These are phyloP conservation scores for Equus przewalskii DNA, from an alignment of 2,113 vertebrate genomes.

Conservation along the genomic window DNA sequence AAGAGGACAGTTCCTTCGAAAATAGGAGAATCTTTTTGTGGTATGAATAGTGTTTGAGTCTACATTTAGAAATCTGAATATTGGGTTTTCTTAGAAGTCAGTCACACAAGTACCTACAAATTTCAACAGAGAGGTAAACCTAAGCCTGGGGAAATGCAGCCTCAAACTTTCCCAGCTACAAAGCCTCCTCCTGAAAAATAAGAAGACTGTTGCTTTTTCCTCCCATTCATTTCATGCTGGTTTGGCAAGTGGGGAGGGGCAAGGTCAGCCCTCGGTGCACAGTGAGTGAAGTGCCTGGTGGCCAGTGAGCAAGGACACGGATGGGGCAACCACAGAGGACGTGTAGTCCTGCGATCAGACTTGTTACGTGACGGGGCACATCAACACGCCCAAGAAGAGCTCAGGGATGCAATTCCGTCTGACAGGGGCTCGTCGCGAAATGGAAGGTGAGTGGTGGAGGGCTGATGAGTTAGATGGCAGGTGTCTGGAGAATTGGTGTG, in stretches of 20 bases:
- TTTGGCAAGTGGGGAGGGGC: background rate
- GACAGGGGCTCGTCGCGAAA: background rate
- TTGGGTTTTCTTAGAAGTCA: background rate
- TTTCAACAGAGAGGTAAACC: background rate
- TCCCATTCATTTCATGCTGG: background rate
- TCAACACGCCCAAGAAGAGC: rapidly evolving
- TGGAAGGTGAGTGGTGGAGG: background rate
- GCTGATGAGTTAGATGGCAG: background rate
- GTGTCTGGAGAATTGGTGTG: background rate
- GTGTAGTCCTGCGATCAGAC: rapidly evolving
- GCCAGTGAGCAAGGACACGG: background rate
- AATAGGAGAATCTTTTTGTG: background rate
- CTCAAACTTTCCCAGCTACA: background rate
- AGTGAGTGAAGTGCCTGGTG: background rate
- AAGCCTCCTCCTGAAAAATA: background rate
- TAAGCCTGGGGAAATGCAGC: background rate
- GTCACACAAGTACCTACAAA: background rate
- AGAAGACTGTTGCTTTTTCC: background rate
- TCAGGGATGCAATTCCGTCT: background rate
- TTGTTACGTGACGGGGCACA: too few species aligned
- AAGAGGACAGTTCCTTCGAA: background rate
- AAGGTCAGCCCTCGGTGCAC: background rate
- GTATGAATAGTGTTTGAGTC: background rate
- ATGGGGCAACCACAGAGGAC: rapidly evolving
- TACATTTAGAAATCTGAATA: background rate